phyloP scores from a whole-genome alignment of 2,888 invertebrate species.

The Eupithecia subumbrata region DNA sequence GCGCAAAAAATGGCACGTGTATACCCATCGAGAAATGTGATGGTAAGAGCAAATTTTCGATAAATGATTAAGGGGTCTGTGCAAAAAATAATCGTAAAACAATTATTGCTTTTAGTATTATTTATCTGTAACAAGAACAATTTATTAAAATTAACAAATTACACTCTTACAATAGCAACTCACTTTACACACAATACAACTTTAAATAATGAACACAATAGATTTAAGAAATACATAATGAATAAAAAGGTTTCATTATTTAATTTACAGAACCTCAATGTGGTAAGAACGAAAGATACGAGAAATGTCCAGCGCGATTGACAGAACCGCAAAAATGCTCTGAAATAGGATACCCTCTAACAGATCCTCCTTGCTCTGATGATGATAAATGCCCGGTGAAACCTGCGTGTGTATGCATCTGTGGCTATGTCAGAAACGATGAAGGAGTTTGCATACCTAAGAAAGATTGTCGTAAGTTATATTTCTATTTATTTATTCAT shows the following conservation, averaged over 20 bases:
- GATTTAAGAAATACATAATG: too few relatives aligned
- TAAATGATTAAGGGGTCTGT: background rate
- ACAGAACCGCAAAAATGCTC: conserved; percentile 44
- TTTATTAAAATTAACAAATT: too few relatives aligned
- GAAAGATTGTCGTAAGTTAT: conserved; percentile 1
- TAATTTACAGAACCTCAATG: conserved; percentile 38
- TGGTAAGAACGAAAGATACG: conserved; percentile 43
- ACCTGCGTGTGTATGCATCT: conserved; percentile 18
- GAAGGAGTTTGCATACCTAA: conserved; percentile 7
- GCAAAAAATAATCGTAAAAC: background rate
- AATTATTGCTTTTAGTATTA: background rate
- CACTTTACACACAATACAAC: too few relatives aligned
- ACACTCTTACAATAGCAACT: too few relatives aligned
- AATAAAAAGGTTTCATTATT: too few relatives aligned
- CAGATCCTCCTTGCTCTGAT: conserved; percentile 15
- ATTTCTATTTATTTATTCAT: too few relatives aligned
- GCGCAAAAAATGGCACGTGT: conserved; percentile 50
- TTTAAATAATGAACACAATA: too few relatives aligned
- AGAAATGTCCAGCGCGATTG: conserved; percentile 41
- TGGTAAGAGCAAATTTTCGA: conserved; percentile 21
- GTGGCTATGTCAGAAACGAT: background rate
- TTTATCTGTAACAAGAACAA: background rate
- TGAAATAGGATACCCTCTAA: conserved; percentile 42
- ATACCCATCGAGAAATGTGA: conserved; percentile 47
- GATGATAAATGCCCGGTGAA: conserved; percentile 22